phyloP scores from a whole-genome alignment of 2,797 vertebrate species.

The Chromobotia macracanthus region DNA sequence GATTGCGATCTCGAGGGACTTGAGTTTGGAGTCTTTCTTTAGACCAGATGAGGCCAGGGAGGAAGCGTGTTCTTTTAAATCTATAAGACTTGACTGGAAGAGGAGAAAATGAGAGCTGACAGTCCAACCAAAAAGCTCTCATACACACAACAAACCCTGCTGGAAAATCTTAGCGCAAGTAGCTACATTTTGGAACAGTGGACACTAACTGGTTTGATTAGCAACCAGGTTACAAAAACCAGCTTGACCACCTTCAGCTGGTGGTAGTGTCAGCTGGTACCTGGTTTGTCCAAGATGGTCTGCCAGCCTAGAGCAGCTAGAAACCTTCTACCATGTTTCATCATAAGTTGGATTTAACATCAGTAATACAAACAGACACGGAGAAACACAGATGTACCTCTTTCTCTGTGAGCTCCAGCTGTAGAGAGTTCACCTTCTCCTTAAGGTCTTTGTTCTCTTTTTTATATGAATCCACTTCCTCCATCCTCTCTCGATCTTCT shows the following conservation, averaged over 20 bases:
- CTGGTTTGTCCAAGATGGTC: background rate
- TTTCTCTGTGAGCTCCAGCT: conserved; percentile 95
- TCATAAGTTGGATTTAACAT: background rate
- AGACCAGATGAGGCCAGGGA: conserved; percentile 94
- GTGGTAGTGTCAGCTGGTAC: background rate
- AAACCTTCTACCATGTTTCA: background rate
- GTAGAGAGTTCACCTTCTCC: conserved; percentile 94
- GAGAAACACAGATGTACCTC: conserved; percentile 81
- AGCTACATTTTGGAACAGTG: background rate
- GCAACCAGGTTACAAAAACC: background rate
- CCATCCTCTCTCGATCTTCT: conserved; percentile 94
- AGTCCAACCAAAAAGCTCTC: conserved; percentile 53
- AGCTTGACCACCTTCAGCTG: background rate
- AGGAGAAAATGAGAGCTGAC: conserved; percentile 55
- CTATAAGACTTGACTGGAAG: conserved; percentile 95
- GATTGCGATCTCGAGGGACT: conserved; percentile 97
- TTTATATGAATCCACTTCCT: conserved; percentile 94
- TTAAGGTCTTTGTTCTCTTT: conserved; percentile 99
- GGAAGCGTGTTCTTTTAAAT: conserved; percentile 97
- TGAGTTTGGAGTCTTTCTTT: conserved; percentile 98
- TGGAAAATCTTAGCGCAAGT: background rate
- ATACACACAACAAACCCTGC: conserved; percentile 32
- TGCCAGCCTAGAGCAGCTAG: background rate
- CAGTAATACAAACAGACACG: background rate
- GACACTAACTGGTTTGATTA: background rate